phyloP scores from a whole-genome alignment of 2,797 vertebrate genomes.

The Falco rusticolus region DNA sequence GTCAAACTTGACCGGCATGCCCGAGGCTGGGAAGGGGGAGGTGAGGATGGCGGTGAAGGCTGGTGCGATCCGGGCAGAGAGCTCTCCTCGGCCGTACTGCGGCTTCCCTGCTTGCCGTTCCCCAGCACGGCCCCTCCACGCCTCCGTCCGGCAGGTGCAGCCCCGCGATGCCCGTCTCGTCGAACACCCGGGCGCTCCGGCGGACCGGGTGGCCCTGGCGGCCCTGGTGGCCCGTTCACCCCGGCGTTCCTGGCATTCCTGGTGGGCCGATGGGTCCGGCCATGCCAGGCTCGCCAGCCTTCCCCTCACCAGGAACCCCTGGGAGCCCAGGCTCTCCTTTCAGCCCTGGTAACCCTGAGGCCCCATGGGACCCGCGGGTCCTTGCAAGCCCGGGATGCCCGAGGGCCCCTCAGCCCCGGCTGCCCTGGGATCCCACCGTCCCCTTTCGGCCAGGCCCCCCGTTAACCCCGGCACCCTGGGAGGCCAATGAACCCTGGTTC shows the following conservation, averaged over 20 bases:
- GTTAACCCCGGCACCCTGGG: constrained; percentile 87
- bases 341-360: constrained; percentile 89
- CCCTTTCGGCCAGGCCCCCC: constrained; percentile 87
- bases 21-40: constrained; percentile 94
- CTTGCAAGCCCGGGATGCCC: constrained; percentile 95
- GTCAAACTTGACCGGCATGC: constrained; percentile 96
- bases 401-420: constrained; percentile 91
- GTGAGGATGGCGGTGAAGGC: constrained; percentile 97
- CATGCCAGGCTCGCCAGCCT: constrained; percentile 85
- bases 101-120: constrained; percentile 85
- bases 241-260: constrained; percentile 87
- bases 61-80: constrained; percentile 87
- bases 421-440: constrained; percentile 89
- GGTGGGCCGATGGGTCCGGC: constrained; percentile 90
- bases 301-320: constrained; percentile 87
- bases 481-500: constrained; percentile 88
- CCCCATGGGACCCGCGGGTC: constrained; percentile 93
- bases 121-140: constrained; percentile 87
- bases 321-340: constrained; percentile 91
- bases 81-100: constrained; percentile 85
- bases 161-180: constrained; percentile 86
- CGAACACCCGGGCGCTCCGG: constrained; percentile 86
- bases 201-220: constrained; percentile 89
- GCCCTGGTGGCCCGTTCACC: constrained; percentile 87
- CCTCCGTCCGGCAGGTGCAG: constrained; percentile 83